These are phyloP conservation scores for Epinephelus awoara DNA, from an alignment of 2,797 vertebrate species.

Conservation along the genomic window DNA sequence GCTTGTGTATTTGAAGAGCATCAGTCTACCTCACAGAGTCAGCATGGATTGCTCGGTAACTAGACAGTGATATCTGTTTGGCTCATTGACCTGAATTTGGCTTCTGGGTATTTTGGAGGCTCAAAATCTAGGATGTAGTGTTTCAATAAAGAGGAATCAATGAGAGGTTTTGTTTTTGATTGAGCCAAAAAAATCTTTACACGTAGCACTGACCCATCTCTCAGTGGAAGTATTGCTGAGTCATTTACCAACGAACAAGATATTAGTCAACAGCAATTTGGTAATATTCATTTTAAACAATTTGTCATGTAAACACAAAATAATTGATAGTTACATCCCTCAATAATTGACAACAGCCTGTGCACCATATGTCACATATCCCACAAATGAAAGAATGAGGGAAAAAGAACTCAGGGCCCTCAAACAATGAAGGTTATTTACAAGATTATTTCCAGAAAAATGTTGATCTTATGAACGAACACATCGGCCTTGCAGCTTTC, in stretches of 20 bases:
- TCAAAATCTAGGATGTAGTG: not conserved
- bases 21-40: not conserved
- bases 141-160: not conserved
- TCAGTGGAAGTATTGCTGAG: not conserved
- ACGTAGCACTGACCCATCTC: not conserved
- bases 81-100: not conserved
- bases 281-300: not conserved
- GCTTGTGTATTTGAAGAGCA: constrained; percentile 3
- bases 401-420: too few species aligned
- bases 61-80: not conserved
- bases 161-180: not conserved
- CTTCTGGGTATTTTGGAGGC: not conserved
- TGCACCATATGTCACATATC: too few species aligned
- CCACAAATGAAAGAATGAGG: too few species aligned
- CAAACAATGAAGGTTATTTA: too few species aligned
- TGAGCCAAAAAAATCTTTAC: not conserved
- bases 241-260: not conserved
- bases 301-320: not conserved
- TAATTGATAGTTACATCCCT: not conserved
- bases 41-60: not conserved
- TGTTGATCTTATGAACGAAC: too few species aligned
- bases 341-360: too few species aligned
- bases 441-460: too few species aligned
- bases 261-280: not conserved
- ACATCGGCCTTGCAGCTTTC: too few species aligned